Evolutionary conservation across 1,140 invertebrate species (phyloP).

Genomic region (Drosophila pallidifrons): DNA sequence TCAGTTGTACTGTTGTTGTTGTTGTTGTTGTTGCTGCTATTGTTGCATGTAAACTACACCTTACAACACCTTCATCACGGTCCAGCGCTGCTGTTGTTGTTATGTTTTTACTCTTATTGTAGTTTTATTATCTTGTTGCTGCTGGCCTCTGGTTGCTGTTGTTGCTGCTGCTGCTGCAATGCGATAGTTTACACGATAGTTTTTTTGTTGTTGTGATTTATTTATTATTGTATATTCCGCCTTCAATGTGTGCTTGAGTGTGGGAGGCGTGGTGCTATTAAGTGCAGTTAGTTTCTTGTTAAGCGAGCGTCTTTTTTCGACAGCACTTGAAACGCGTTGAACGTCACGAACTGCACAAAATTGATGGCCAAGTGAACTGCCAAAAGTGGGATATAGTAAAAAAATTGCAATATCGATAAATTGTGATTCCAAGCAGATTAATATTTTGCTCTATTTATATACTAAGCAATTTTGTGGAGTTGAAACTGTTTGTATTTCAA

Average conservation of each 20-base stretch:
- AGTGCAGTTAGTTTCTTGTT: constrained; percentile 1
- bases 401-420: background rate
- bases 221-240: background rate
- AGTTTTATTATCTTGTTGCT: constrained; percentile 9
- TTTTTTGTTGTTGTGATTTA: background rate
- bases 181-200: constrained; percentile 43
- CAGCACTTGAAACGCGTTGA: constrained; percentile 28
- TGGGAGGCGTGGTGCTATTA: constrained; percentile 8
- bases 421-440: background rate
- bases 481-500: no score
- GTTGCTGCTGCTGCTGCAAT: constrained; percentile 11
- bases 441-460: no score
- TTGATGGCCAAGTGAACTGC: background rate
- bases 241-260: background rate
- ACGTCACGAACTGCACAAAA: background rate
- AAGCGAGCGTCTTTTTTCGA: background rate
- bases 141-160: constrained; percentile 18
- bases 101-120: constrained; percentile 11
- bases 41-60: constrained; percentile 78
- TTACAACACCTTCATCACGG: constrained; percentile 81
- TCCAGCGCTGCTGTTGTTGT: constrained; percentile 60
- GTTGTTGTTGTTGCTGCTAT: constrained; percentile 13
- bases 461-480: no score
- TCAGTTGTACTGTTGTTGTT: constrained; percentile 27
- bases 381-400: background rate